These are phyloP conservation scores for Eledona agricola DNA, from an alignment of 2,888 invertebrate genomes.

Conservation along the genomic window DNA sequence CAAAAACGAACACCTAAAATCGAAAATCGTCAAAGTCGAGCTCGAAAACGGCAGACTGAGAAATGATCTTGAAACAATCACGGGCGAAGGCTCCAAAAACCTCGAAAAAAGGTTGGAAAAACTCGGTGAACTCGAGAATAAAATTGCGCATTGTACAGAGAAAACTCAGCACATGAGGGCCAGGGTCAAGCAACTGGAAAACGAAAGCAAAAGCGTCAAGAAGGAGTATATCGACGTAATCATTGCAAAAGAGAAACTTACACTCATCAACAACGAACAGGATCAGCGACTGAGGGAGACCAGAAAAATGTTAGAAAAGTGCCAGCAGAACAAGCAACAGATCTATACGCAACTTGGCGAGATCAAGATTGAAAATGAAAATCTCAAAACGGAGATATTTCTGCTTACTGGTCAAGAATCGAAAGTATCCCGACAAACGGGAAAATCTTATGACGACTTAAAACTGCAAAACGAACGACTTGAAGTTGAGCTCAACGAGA, in stretches of 20 bases:
- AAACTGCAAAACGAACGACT: too few species aligned
- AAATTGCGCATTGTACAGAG: neutral
- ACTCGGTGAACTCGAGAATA: conserved; percentile 4
- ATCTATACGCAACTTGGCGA: too few species aligned
- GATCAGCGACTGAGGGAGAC: conserved; percentile 7
- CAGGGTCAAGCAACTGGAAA: conserved; percentile 40
- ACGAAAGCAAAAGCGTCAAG: conserved; percentile 43
- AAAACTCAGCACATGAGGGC: conserved; percentile 33
- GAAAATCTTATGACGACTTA: too few species aligned
- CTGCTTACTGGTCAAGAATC: too few species aligned
- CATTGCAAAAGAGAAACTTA: conserved; percentile 13
- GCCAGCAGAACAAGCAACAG: conserved; percentile 7
- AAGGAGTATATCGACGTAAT: conserved; percentile 31
- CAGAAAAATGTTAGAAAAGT: conserved; percentile 5
- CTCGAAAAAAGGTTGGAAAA: conserved; percentile 8
- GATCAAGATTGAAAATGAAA: neutral
- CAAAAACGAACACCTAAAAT: conserved; percentile 11
- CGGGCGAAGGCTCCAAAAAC: conserved; percentile 4
- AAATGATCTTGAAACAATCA: conserved; percentile 7
- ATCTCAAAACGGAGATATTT: too few species aligned
- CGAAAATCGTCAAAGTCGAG: conserved; percentile 5
- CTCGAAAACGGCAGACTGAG: conserved; percentile 8
- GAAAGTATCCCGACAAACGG: too few species aligned
- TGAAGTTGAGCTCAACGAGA: too few species aligned
- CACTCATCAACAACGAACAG: conserved; percentile 3